Evolutionary conservation across 2,113 vertebrate genomes (phyloP).

Genomic region (Toxostoma redivivum): DNA sequence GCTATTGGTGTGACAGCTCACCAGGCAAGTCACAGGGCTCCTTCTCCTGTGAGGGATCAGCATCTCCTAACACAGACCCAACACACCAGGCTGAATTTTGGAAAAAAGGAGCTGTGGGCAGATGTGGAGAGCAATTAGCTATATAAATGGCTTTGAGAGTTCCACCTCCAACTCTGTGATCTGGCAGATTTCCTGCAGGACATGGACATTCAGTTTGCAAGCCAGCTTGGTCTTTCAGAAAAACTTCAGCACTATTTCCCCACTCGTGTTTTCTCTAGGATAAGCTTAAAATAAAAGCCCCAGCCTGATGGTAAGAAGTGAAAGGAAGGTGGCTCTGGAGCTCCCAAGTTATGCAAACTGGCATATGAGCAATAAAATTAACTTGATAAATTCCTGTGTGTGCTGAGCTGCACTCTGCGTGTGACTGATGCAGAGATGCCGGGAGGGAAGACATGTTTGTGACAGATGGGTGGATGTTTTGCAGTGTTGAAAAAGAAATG

Average conservation of each 20-base stretch:
- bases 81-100: not conserved
- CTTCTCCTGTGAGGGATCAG: not conserved
- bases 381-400: not conserved
- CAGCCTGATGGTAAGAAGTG: not conserved
- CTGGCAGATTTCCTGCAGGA: not conserved
- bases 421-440: not conserved
- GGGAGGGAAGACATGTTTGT: not conserved
- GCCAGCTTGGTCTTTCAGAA: not conserved
- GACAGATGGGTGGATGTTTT: conserved; percentile 58
- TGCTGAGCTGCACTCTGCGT: not conserved
- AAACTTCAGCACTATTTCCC: not conserved
- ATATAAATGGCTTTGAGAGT: not conserved
- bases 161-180: fast-evolving
- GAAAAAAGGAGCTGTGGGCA: not conserved
- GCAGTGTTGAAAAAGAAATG: conserved; percentile 17
- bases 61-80: not conserved
- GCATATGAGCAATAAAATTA: not conserved
- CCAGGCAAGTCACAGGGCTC: not conserved
- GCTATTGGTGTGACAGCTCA: not conserved
- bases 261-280: not conserved
- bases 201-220: not conserved
- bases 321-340: not conserved
- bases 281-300: not conserved
- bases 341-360: not conserved
- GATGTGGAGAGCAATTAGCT: not conserved